Evolutionary conservation across 1,140 invertebrate species (phyloP).

Genomic region (Copidosoma floridanum): DNA sequence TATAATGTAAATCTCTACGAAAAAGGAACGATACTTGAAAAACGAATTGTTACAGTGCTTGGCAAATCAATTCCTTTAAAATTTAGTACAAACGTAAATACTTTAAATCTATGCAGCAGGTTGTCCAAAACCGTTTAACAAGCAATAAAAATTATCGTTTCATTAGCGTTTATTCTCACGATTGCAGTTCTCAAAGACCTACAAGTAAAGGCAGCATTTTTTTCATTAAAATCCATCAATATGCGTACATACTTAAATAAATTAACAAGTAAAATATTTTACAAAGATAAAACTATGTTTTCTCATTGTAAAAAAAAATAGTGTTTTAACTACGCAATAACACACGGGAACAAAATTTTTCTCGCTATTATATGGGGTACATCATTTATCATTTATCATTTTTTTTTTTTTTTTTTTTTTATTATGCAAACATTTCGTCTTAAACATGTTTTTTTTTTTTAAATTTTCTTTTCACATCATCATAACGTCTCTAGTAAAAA

Average conservation of each 20-base stretch:
- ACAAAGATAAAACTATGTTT: neutral
- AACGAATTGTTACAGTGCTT: too few relatives aligned
- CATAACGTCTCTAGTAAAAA: too few relatives aligned
- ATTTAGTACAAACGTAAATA: neutral
- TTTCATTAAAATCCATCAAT: constrained; percentile 17
- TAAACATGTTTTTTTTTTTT: neutral
- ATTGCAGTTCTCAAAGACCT: constrained; percentile 38
- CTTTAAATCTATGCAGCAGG: constrained; percentile 27
- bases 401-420: too few relatives aligned
- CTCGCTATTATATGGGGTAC: too few relatives aligned
- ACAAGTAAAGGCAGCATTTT: constrained; percentile 41
- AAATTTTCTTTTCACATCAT: constrained; percentile 8
- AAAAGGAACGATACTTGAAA: too few relatives aligned
- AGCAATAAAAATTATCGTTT: constrained; percentile 34
- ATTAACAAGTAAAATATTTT: neutral
- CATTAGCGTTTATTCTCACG: constrained; percentile 37
- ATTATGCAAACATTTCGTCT: too few relatives aligned
- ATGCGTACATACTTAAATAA: neutral
- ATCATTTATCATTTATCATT: neutral
- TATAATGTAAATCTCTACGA: too few relatives aligned
- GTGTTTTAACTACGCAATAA: neutral
- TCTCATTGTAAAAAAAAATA: neutral
- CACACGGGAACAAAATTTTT: neutral
- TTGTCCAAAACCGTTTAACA: constrained; percentile 30
- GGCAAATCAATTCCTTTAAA: constrained; percentile 24